phyloP scores from a whole-genome alignment of 2,113 vertebrate species.

The Leptosomus discolor region DNA sequence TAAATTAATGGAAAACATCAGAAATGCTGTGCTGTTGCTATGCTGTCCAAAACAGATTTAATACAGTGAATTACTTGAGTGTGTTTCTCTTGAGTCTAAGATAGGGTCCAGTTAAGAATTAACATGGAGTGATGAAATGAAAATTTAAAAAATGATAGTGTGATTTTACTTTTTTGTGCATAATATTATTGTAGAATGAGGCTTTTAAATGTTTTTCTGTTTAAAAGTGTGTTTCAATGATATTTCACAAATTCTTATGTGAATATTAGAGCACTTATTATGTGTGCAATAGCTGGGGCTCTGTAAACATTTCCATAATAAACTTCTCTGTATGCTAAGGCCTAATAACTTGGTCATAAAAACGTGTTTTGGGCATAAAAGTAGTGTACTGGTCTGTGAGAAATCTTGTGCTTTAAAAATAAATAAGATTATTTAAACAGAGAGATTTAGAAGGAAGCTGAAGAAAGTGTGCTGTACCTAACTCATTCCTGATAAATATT shows the following conservation, averaged over 20 bases:
- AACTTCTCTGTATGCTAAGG: neutral
- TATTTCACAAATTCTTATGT: neutral
- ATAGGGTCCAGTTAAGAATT: neutral
- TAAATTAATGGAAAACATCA: slow-evolving; percentile 11
- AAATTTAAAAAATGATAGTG: neutral
- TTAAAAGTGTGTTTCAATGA: neutral
- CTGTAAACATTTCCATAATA: slow-evolving; percentile 9
- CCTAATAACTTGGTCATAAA: slow-evolving; percentile 24
- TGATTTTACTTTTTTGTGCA: neutral
- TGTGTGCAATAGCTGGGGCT: neutral
- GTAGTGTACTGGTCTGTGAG: neutral
- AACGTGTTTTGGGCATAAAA: neutral
- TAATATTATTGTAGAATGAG: neutral
- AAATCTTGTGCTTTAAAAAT: slow-evolving; percentile 1
- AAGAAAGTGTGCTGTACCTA: neutral
- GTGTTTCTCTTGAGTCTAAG: neutral
- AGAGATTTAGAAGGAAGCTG: neutral
- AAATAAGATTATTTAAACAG: neutral
- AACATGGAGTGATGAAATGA: neutral
- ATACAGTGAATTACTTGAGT: neutral
- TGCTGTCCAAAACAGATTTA: neutral
- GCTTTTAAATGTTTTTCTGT: neutral
- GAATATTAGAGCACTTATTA: neutral
- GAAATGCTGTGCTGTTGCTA: neutral
- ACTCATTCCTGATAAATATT: neutral